Base-by-base conservation (phyloP, 2,888 invertebrate species). In the Tipula vernalis region DNA sequence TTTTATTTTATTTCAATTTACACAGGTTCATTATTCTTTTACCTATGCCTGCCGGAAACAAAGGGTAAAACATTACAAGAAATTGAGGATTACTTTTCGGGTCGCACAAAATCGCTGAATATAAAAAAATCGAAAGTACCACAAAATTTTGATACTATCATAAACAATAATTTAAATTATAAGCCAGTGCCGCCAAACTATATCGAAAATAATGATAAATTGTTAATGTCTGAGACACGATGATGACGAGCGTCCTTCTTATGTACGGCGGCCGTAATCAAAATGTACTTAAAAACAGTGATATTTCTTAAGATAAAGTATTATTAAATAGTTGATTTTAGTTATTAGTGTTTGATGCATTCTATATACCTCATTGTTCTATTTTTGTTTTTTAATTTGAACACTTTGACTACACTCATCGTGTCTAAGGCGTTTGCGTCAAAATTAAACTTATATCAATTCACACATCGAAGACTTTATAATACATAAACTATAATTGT, bases 81-180 rank as follows among this genome's bases (percentile, higher is more conserved):
- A 90, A 95, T 95, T 87, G 95, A 95, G 90, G 95, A 95, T 88
- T 95, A 94, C 89, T 95, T 95, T 90, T 93, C 94, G 86, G 95
- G 95, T 0, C 92, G 94, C 88, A 94, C 92, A 0, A 92, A 93
- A 88, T 90, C 92, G 0, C 90, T 95, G 18, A 92, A 92, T 51
- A 89, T 91, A 88, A 89, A 90, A 90, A 83, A 91, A 90, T 47
- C 71, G 5, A 87, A 87, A 13, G 2, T 86, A 36, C 47, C 42
- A 28, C 42, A 84, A 36, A 41, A n/a, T 10, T 84, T 84, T 84
- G 84, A 84, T 39, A 71, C 71, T n/a, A 71, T 71, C 28, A 71
- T 28, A 28, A 84, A 84, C 3, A 84, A 84, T 15, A 84, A 84
- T 84, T 39, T 39, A 41, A 84, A 84, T 39, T 39, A 36, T 39